These are phyloP conservation scores for Lutraria rhynchaena DNA, from an alignment of 1,140 invertebrate species.

Conservation along the genomic window DNA sequence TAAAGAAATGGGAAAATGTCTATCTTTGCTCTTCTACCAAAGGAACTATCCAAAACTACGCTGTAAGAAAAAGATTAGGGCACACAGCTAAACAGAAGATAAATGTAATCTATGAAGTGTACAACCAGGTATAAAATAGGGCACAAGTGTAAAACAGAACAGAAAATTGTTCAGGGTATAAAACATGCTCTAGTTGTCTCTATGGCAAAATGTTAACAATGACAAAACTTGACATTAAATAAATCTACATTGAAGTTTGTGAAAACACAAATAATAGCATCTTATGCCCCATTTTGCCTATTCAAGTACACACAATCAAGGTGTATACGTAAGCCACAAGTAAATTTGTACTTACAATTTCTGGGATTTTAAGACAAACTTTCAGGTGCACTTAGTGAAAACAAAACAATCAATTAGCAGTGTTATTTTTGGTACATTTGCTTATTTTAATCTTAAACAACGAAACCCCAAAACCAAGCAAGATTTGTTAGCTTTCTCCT, in stretches of 20 bases:
- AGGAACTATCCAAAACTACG: constrained; percentile 2
- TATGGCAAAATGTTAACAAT: not conserved
- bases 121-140: constrained; percentile 25
- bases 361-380: constrained; percentile 36
- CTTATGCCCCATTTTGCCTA: constrained; percentile 30
- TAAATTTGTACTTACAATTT: constrained; percentile 38
- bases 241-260: too few relatives aligned
- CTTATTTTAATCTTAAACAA: constrained; percentile 16
- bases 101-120: constrained; percentile 14
- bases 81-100: constrained; percentile 37
- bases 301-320: constrained; percentile 29
- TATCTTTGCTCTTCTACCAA: constrained; percentile 16
- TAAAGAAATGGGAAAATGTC: constrained; percentile 41
- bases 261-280: too few relatives aligned
- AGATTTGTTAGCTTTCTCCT: not conserved
- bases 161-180: too few relatives aligned
- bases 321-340: constrained; percentile 39
- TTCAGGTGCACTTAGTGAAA: constrained; percentile 51
- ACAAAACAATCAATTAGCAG: constrained; percentile 51
- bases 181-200: too few relatives aligned
- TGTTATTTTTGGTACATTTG: constrained; percentile 27
- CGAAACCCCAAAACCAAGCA: constrained; percentile 38
- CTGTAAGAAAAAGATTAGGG: constrained; percentile 28
- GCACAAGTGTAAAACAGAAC: constrained; percentile 4
- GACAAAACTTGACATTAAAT: not conserved